Conservation (phyloP, 1,140 invertebrate genomes). For the Drosophila nebulosa region DNA sequence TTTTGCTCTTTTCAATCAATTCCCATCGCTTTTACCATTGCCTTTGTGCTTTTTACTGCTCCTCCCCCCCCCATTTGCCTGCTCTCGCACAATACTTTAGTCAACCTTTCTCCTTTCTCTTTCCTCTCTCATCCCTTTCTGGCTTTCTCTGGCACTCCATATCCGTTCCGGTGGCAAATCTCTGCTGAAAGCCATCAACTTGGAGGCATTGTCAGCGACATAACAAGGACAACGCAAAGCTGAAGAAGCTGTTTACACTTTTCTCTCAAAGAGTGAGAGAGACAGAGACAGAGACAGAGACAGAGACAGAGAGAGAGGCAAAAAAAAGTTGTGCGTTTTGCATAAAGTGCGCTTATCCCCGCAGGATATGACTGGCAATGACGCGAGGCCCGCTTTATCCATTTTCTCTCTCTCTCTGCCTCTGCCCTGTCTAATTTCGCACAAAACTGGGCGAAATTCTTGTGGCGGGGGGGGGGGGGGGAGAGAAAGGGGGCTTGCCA, state of each 20-base stretch:
- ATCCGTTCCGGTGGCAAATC: slow-evolving; percentile 49
- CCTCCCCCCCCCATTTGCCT: background rate
- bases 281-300: background rate
- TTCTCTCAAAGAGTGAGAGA: slow-evolving; percentile 24
- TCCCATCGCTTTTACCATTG: slow-evolving; percentile 70
- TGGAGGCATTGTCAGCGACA: slow-evolving; percentile 70
- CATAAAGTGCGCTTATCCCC: slow-evolving; percentile 76
- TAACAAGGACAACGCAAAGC: slow-evolving; percentile 62
- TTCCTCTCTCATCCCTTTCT: background rate
- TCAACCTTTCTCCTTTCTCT: no score
- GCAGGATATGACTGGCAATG: slow-evolving; percentile 75
- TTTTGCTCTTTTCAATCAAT: slow-evolving; percentile 69
- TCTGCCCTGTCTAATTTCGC: slow-evolving; percentile 65
- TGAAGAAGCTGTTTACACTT: slow-evolving; percentile 67
- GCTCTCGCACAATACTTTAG: background rate
- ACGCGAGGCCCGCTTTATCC: slow-evolving; percentile 44
- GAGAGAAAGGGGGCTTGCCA: background rate
- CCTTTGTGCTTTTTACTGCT: slow-evolving; percentile 68
- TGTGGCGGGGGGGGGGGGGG: no score
- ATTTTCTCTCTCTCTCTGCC: background rate
- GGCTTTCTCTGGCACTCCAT: background rate
- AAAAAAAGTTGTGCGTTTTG: slow-evolving; percentile 74
- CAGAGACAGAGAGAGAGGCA: slow-evolving; percentile 31
- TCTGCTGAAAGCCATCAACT: slow-evolving; percentile 70
- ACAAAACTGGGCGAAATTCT: slow-evolving; percentile 55